Evolutionary conservation across 2,113 vertebrate genomes (phyloP).

Genomic region (Aleadryas rufinucha): DNA sequence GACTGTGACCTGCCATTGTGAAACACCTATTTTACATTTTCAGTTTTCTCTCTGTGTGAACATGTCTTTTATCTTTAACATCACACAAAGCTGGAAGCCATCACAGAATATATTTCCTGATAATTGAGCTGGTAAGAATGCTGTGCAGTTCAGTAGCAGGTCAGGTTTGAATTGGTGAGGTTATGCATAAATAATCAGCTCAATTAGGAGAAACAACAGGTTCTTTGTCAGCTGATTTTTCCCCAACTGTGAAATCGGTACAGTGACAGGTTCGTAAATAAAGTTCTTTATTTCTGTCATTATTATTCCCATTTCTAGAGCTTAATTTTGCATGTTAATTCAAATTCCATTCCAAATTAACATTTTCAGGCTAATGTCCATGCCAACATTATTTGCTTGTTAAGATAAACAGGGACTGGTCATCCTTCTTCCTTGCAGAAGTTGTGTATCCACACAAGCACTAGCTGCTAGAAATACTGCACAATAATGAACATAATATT

Average conservation of each 20-base stretch:
- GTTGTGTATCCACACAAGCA: background rate
- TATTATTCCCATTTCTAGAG: conserved; percentile 8
- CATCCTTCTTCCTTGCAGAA: conserved; percentile 21
- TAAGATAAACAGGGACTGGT: conserved; percentile 6
- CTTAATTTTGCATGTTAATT: conserved; percentile 52
- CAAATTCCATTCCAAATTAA: conserved; percentile 44
- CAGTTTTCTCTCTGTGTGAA: conserved; percentile 24
- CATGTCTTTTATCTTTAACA: conserved; percentile 55
- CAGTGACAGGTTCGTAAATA: conserved; percentile 42
- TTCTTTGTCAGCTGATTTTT: conserved; percentile 60
- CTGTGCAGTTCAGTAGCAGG: conserved; percentile 45
- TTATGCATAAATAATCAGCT: conserved; percentile 65
- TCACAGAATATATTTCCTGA: conserved; percentile 27
- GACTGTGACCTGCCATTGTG: background rate
- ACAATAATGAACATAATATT: conserved; percentile 50
- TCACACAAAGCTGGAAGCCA: conserved; percentile 40
- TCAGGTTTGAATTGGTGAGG: conserved; percentile 66
- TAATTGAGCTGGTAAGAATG: conserved; percentile 55
- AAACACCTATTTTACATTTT: conserved; percentile 49
- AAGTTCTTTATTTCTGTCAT: conserved; percentile 46
- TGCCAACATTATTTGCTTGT: conserved; percentile 41
- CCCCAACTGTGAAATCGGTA: conserved; percentile 43
- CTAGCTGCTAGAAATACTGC: conserved; percentile 11
- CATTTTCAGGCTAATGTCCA: conserved; percentile 26
- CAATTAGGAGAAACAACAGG: conserved; percentile 51